phyloP scores from a whole-genome alignment of 2,113 vertebrate species.

The Argyrosomus japonicus region DNA sequence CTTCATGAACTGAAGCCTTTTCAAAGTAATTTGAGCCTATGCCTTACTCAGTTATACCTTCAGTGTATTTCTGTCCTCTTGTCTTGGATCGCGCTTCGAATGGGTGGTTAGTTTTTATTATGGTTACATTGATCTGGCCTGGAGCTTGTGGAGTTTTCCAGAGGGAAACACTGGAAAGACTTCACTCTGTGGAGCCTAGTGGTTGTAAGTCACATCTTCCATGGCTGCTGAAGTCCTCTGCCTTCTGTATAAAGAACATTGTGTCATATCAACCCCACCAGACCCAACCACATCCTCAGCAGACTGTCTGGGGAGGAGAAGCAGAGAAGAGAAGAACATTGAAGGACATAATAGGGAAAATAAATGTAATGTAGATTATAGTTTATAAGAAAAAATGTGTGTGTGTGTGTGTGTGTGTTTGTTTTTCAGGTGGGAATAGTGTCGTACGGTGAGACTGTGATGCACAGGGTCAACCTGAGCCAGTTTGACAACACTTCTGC shows the following conservation, averaged over 20 bases:
- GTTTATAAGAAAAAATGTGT: conserved; percentile 32
- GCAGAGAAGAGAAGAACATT: conserved; percentile 3
- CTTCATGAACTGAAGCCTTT: conserved; percentile 10
- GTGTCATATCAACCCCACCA: conserved; percentile 63
- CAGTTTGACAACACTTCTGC: conserved; percentile 87
- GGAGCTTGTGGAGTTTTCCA: conserved; percentile 74
- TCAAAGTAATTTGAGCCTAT: conserved; percentile 34
- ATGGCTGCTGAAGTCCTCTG: conserved; percentile 66
- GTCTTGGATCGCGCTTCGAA: conserved; percentile 24
- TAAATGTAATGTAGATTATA: not conserved
- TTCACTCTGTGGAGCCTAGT: conserved; percentile 32
- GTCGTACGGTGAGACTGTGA: conserved; percentile 92
- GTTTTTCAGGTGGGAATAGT: conserved; percentile 93
- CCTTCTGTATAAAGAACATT: conserved; percentile 68
- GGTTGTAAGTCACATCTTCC: conserved; percentile 79
- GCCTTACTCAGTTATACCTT: conserved; percentile 33
- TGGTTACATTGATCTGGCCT: conserved; percentile 55
- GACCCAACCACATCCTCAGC: conserved; percentile 68
- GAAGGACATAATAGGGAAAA: conserved; percentile 16
- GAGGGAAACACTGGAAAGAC: conserved; percentile 78
- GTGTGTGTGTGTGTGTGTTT: conserved; percentile 21
- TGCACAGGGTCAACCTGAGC: conserved; percentile 93
- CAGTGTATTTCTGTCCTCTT: conserved; percentile 55
- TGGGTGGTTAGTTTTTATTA: conserved; percentile 61
- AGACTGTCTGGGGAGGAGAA: conserved; percentile 50